Evolutionary conservation across 53 echinoderm and acorn worm species (phyloP).

Genomic region (Pentamera pediparva): DNA sequence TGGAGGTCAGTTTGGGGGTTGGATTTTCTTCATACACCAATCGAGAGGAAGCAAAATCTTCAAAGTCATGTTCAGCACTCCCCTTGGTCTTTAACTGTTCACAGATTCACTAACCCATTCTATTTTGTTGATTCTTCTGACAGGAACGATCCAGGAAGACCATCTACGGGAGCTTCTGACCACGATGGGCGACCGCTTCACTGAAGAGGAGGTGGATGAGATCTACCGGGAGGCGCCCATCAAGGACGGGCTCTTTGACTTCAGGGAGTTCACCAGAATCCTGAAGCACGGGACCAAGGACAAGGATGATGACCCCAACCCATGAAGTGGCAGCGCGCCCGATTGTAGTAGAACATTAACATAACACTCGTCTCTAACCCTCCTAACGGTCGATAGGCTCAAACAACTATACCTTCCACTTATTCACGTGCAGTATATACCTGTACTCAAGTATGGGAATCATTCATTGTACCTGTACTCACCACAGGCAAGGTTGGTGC

Average conservation of each 20-base stretch:
- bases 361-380: no score
- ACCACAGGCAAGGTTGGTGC: no score
- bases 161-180: constrained; percentile 66
- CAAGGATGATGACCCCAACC: constrained; percentile 55
- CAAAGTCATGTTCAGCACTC: no score
- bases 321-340: constrained; percentile 17
- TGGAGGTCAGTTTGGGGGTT: no score
- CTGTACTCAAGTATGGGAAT: no score
- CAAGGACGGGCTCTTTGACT: constrained; percentile 78
- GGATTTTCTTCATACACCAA: no score
- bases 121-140: not conserved
- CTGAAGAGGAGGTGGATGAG: constrained; percentile 90
- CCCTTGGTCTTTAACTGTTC: no score
- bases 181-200: constrained; percentile 98
- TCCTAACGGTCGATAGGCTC: no score
- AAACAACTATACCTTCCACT: no score
- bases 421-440: no score
- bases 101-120: not conserved
- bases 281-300: constrained; percentile 91
- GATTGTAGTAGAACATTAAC: not conserved
- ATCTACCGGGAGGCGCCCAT: constrained; percentile 67
- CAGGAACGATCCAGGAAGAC: constrained; percentile 68
- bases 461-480: no score
- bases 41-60: no score
- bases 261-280: constrained; percentile 82